Evolutionary conservation across 2,888 invertebrate species (phyloP).

Genomic region (Trissoscelio sp.): DNA sequence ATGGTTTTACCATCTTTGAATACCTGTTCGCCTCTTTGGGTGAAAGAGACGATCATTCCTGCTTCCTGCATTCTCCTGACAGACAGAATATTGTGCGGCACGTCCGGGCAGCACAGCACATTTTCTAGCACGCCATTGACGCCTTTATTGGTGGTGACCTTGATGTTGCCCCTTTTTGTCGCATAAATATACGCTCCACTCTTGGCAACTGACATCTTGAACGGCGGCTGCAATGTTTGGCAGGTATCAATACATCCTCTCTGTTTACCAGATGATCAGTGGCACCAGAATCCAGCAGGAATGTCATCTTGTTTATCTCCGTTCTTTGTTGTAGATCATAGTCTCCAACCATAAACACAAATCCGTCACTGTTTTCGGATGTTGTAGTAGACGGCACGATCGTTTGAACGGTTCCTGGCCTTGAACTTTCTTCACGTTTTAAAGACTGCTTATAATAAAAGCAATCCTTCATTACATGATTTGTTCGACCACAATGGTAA

Average conservation of each 20-base stretch:
- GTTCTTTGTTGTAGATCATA: too few species aligned
- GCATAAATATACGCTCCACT: slow-evolving; percentile 73
- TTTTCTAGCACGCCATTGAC: slow-evolving; percentile 66
- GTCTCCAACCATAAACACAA: too few species aligned
- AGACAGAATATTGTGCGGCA: slow-evolving; percentile 76
- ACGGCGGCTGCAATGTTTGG: not conserved
- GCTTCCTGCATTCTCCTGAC: slow-evolving; percentile 73
- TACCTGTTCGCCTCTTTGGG: slow-evolving; percentile 72
- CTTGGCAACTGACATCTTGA: slow-evolving; percentile 74
- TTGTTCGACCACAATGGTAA: too few species aligned
- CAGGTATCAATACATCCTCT: not conserved
- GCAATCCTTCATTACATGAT: too few species aligned
- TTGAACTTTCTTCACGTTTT: too few species aligned
- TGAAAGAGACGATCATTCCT: slow-evolving; percentile 75
- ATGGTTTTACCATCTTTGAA: slow-evolving; percentile 68
- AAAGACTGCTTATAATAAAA: too few species aligned
- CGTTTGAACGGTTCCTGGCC: too few species aligned
- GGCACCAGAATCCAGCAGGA: too few species aligned
- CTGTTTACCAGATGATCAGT: too few species aligned
- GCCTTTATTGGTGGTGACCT: slow-evolving; percentile 73
- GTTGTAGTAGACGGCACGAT: too few species aligned
- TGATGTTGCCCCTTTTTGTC: slow-evolving; percentile 74
- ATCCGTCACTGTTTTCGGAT: too few species aligned
- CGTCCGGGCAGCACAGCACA: slow-evolving; percentile 75
- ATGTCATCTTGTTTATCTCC: too few species aligned